Conservation (phyloP, 2,888 invertebrate genomes). For the Lasius fuliginosus region DNA sequence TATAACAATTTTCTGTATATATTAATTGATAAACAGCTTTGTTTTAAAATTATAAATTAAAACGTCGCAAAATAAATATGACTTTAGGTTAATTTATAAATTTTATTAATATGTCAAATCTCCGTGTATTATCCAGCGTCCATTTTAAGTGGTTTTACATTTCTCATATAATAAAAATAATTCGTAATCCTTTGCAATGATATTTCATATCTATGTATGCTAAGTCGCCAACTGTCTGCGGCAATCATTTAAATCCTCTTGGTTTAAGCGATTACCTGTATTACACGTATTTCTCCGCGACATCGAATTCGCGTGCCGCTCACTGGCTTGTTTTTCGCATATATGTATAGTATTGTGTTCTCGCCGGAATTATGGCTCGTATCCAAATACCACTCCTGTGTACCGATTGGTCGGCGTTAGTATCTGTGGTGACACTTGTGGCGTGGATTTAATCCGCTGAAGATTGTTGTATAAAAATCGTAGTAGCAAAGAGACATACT, state of each 20-base stretch:
- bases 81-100: not conserved
- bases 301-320: constrained; percentile 38
- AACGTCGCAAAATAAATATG: not conserved
- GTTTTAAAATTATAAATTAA: not conserved
- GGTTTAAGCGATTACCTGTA: constrained; percentile 44
- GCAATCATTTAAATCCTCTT: constrained; percentile 29
- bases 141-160: not conserved
- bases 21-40: not conserved
- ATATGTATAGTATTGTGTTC: constrained; percentile 43
- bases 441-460: constrained; percentile 65
- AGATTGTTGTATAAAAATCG: constrained; percentile 19
- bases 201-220: constrained; percentile 19
- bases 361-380: constrained; percentile 66
- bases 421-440: constrained; percentile 73
- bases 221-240: not conserved
- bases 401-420: constrained; percentile 38
- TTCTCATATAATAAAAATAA: constrained; percentile 16
- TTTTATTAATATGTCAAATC: constrained; percentile 14
- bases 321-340: constrained; percentile 35
- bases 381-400: constrained; percentile 65
- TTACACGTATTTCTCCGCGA: constrained; percentile 44
- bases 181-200: constrained; percentile 20
- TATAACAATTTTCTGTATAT: not conserved
- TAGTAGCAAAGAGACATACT: not conserved
- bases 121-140: not conserved